phyloP scores from a whole-genome alignment of 2,888 invertebrate genomes.

The Chrysolina americana region DNA sequence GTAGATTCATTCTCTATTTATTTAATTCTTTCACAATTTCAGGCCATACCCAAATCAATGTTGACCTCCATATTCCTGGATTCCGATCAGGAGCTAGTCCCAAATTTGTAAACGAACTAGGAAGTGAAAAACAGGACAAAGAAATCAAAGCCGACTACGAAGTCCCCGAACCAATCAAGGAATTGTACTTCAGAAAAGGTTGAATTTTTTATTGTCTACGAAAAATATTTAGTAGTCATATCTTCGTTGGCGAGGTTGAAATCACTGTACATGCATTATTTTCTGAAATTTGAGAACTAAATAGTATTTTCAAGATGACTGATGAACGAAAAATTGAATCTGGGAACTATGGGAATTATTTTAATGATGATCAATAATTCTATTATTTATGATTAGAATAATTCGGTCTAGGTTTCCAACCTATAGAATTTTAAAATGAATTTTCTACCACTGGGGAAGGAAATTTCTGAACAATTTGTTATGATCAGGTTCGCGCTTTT shows the following conservation, averaged over 20 bases:
- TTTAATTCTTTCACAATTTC: background rate
- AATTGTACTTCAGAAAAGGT: slow-evolving; percentile 10
- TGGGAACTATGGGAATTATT: too few species aligned
- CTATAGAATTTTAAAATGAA: too few species aligned
- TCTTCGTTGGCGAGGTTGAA: background rate
- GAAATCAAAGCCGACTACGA: too few species aligned
- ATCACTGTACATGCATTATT: background rate
- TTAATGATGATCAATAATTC: too few species aligned
- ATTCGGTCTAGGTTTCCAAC: too few species aligned
- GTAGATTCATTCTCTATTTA: too few species aligned
- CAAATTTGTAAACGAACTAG: background rate
- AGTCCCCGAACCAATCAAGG: slow-evolving; percentile 7
- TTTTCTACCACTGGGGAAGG: too few species aligned
- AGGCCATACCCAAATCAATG: background rate
- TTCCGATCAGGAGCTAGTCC: background rate
- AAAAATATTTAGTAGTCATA: background rate
- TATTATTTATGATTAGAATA: too few species aligned
- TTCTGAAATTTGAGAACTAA: background rate
- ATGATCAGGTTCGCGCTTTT: too few species aligned
- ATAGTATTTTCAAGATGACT: too few species aligned
- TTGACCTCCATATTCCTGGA: background rate
- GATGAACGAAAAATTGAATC: too few species aligned
- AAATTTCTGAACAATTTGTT: too few species aligned
- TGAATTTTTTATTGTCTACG: background rate
- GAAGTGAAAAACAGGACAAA: background rate